Percentiles rank a stretch among this genome's conserved stretches.
These are phyloP conservation scores for Ceyx cyanopectus DNA, from an alignment of 2,113 vertebrate genomes.

Conservation along the genomic window DNA sequence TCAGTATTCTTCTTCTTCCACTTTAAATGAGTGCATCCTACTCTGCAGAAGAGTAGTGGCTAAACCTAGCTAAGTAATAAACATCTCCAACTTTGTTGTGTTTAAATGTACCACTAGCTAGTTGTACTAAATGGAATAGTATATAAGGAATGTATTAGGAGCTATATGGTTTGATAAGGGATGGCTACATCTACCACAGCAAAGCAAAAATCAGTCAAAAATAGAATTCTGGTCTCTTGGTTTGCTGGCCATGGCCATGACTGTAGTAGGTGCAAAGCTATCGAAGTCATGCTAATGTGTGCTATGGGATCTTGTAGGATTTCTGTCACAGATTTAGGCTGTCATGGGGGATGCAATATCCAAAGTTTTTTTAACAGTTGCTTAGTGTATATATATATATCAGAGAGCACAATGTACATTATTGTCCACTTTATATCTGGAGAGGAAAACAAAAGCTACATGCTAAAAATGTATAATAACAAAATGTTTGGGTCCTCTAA, in stretches of 20 bases:
- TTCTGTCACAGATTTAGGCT: not conserved
- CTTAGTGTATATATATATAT: not conserved
- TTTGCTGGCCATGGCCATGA: not conserved
- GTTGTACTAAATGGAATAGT: not conserved
- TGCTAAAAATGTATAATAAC: not conserved
- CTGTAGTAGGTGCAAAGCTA: not conserved
- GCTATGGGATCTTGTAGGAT: not conserved
- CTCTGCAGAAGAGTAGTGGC: not conserved
- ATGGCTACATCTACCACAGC: not conserved
- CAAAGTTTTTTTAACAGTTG: not conserved
- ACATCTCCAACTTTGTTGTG: not conserved
- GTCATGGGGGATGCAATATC: not conserved
- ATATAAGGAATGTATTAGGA: not conserved
- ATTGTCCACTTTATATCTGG: not conserved
- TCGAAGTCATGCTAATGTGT: not conserved
- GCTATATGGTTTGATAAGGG: not conserved
- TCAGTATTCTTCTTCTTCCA: not conserved
- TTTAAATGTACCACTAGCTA: not conserved
- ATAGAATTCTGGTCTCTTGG: not conserved
- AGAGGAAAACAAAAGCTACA: not conserved
- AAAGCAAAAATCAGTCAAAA: not conserved
- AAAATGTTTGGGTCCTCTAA: not conserved
- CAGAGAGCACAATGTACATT: not conserved
- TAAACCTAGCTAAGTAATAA: not conserved
- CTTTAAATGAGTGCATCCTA: not conserved